These are phyloP conservation scores for Drosophila emarginata DNA, from an alignment of 2,888 invertebrate species.

Conservation along the genomic window DNA sequence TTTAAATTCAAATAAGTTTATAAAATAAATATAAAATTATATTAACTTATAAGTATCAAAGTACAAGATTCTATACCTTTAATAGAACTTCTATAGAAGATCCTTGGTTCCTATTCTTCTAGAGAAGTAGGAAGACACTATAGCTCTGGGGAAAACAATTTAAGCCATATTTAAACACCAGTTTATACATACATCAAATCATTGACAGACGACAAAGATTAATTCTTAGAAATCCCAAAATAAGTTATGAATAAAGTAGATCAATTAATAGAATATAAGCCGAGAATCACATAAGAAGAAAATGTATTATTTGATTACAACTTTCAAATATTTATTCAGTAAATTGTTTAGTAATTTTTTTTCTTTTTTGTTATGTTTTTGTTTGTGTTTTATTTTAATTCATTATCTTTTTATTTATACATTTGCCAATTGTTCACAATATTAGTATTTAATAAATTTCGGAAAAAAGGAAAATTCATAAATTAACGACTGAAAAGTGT, in stretches of 20 bases:
- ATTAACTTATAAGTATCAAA: too few species aligned
- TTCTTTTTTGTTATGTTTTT: slow-evolving; percentile 44
- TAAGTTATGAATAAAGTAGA: neutral
- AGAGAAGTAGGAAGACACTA: too few species aligned
- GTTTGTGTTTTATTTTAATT: slow-evolving; percentile 48
- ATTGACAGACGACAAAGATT: too few species aligned
- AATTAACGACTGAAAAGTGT: slow-evolving; percentile 19
- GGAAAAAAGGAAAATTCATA: slow-evolving; percentile 15
- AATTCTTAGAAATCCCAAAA: too few species aligned
- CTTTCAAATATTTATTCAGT: slow-evolving; percentile 68
- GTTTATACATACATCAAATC: too few species aligned
- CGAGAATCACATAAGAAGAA: neutral
- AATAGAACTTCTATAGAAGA: too few species aligned
- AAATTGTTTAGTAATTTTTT: slow-evolving; percentile 36
- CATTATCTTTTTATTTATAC: slow-evolving; percentile 51
- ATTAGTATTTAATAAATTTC: slow-evolving; percentile 4
- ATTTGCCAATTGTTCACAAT: slow-evolving; percentile 30
- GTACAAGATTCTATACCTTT: too few species aligned
- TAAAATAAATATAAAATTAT: too few species aligned
- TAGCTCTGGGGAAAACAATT: too few species aligned
- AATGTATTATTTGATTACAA: slow-evolving; percentile 58
- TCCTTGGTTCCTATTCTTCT: too few species aligned
- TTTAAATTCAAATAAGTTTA: too few species aligned
- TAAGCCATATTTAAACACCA: too few species aligned
- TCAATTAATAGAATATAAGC: neutral